Evolutionary conservation across 2,888 invertebrate species (phyloP).

Genomic region (Campaea margaritaria): DNA sequence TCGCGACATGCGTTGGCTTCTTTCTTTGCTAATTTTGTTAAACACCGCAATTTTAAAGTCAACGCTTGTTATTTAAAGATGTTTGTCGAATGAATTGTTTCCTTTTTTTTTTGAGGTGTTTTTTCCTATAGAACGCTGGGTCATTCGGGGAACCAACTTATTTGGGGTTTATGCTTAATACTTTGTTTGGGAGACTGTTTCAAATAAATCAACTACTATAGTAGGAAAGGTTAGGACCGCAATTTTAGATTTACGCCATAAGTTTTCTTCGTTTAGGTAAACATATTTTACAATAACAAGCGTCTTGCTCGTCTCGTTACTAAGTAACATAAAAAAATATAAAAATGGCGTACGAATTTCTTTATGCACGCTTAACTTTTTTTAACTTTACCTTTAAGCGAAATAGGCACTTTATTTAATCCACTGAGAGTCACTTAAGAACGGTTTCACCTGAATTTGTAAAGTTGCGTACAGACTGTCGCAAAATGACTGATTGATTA

Average conservation of each 20-base stretch:
- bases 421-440: slow-evolving; percentile 53
- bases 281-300: too few relatives aligned
- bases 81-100: not conserved
- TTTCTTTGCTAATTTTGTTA: slow-evolving; percentile 40
- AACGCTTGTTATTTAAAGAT: slow-evolving; percentile 28
- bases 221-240: too few relatives aligned
- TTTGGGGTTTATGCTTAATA: too few relatives aligned
- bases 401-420: slow-evolving; percentile 37
- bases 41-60: slow-evolving; percentile 19
- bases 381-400: not conserved
- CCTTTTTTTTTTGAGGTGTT: slow-evolving; percentile 6
- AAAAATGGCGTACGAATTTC: too few relatives aligned
- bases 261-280: too few relatives aligned
- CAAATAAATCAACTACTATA: too few relatives aligned
- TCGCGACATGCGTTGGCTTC: slow-evolving; percentile 47
- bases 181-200: too few relatives aligned
- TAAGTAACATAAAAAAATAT: too few relatives aligned
- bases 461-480: slow-evolving; percentile 49
- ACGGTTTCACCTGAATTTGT: slow-evolving; percentile 46
- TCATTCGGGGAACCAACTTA: too few relatives aligned
- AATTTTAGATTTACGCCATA: too few relatives aligned
- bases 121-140: not conserved
- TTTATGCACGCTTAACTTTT: too few relatives aligned
- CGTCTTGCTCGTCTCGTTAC: too few relatives aligned
- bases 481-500: slow-evolving; percentile 53